Evolutionary conservation across 2,113 vertebrate species (phyloP).

Genomic region (Semicossyphus pulcher): DNA sequence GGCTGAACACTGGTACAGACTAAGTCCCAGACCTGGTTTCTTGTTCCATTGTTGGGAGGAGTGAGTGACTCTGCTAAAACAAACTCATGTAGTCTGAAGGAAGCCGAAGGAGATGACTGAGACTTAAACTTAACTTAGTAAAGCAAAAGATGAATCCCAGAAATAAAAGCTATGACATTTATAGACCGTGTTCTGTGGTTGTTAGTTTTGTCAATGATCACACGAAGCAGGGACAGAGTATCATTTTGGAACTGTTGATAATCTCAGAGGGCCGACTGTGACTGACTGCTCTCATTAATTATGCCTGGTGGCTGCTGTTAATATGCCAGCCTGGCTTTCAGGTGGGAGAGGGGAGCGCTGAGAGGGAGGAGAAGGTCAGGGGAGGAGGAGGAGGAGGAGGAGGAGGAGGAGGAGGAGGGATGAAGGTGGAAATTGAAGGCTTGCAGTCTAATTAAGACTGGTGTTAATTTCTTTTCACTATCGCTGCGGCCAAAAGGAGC

Average conservation of each 20-base stretch:
- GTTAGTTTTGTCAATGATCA: no score
- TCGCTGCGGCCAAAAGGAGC: conserved; percentile 38
- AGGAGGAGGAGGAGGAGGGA: conserved; percentile 37
- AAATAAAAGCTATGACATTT: no score
- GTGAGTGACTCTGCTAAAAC: no score
- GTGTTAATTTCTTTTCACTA: conserved; percentile 76
- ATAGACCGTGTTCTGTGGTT: no score
- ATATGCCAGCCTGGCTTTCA: conserved; percentile 38
- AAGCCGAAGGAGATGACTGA: no score
- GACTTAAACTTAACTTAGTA: no score
- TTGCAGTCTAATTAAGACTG: conserved; percentile 76
- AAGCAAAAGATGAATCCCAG: no score
- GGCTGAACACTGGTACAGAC: no score
- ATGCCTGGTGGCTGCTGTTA: conserved; percentile 55
- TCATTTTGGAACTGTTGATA: conserved; percentile 6
- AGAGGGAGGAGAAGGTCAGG: conserved; percentile 44
- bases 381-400: conserved; percentile 19
- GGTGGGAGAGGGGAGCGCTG: conserved; percentile 23
- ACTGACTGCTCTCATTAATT: conserved; percentile 55
- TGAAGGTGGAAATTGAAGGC: conserved; percentile 60
- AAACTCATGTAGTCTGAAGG: no score
- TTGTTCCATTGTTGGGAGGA: no score
- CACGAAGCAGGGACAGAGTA: background rate
- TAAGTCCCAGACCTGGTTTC: no score
- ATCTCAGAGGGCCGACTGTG: conserved; percentile 17